These are phyloP conservation scores for Myiopsitta monachus DNA, from an alignment of 2,113 vertebrate genomes.

Conservation along the genomic window DNA sequence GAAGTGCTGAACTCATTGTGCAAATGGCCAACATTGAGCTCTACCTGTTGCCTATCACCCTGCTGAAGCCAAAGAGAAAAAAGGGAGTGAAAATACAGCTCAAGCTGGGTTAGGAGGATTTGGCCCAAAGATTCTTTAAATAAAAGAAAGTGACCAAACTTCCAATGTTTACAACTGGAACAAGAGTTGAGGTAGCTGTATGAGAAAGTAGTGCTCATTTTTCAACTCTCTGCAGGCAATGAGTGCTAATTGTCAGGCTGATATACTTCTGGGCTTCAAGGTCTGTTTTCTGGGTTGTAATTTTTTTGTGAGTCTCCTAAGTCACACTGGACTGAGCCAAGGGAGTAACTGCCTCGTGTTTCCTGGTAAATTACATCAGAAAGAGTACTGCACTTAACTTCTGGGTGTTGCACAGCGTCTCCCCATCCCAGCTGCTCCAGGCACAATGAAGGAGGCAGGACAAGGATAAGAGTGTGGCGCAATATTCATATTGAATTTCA, in stretches of 20 bases:
- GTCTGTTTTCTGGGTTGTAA: background rate
- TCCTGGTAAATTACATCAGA: background rate
- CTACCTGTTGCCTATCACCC: background rate
- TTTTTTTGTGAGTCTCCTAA: background rate
- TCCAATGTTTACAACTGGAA: background rate
- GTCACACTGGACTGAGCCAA: background rate
- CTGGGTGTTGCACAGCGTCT: background rate
- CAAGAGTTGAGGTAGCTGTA: background rate
- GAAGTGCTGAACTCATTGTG: background rate
- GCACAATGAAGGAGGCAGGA: background rate
- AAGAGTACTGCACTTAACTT: background rate
- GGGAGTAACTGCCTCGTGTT: background rate
- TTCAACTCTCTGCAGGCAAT: background rate
- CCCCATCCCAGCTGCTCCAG: background rate
- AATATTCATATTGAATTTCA: background rate
- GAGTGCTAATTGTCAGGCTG: background rate
- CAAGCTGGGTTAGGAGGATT: background rate
- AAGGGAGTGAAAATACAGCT: background rate
- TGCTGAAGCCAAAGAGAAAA: background rate
- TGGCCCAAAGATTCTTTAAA: background rate
- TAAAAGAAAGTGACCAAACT: background rate
- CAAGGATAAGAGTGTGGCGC: background rate
- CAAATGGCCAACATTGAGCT: background rate
- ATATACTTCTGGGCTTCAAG: background rate
- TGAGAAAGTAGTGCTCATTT: background rate